Percentiles rank a stretch among this genome's conserved stretches.
Evolutionary conservation across 1,140 invertebrate genomes (phyloP).

Genomic region (Nasonia longicornis): DNA sequence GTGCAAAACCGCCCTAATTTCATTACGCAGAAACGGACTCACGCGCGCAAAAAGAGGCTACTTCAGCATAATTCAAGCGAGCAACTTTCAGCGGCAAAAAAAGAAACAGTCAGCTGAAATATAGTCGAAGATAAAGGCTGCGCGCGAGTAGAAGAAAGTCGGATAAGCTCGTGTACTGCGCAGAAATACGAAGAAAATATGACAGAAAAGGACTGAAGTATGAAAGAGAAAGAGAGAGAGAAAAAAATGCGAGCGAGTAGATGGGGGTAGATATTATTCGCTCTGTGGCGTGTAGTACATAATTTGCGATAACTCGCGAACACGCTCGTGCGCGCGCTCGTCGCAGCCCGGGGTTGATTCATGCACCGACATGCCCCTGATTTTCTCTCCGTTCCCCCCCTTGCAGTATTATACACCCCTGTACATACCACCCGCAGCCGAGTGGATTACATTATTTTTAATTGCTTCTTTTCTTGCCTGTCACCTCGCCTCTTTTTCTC

Average conservation of each 20-base stretch:
- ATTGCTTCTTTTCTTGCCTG: conserved; percentile 42
- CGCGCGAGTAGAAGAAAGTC: background rate
- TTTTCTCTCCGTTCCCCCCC: conserved; percentile 16
- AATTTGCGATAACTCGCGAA: conserved; percentile 45
- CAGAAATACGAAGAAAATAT: conserved; percentile 7
- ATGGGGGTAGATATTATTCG: conserved; percentile 22
- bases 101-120: background rate
- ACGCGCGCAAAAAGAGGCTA: no score
- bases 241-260: background rate
- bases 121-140: background rate
- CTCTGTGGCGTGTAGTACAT: conserved; percentile 36
- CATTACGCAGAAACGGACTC: no score
- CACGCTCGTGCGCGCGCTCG: conserved; percentile 25
- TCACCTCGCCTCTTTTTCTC: conserved; percentile 4
- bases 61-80: no score
- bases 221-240: background rate
- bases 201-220: background rate
- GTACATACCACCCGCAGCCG: background rate
- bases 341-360: conserved; percentile 19
- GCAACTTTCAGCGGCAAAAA: background rate
- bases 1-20: no score
- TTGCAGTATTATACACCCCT: background rate
- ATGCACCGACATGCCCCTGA: conserved; percentile 40
- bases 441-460: conserved; percentile 44
- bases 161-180: background rate